These are phyloP conservation scores for Xylocampa areola DNA, from an alignment of 2,888 invertebrate genomes.

Conservation along the genomic window DNA sequence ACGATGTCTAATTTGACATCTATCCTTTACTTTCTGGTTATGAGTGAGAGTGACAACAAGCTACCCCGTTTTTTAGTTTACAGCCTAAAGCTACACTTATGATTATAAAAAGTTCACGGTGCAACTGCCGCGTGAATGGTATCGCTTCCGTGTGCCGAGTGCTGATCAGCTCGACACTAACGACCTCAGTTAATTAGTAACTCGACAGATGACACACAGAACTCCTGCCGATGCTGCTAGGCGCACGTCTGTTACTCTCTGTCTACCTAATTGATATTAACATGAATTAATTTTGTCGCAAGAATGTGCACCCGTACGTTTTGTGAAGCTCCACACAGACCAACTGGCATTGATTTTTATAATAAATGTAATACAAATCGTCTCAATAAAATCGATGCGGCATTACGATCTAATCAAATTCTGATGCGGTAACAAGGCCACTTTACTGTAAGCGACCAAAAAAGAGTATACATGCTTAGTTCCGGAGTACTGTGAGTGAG, in stretches of 20 bases:
- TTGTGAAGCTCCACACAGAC: too few relatives aligned
- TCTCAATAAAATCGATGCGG: constrained; percentile 35
- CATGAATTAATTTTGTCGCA: constrained; percentile 16
- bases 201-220: constrained; percentile 60
- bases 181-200: constrained; percentile 69
- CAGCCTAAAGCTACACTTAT: constrained; percentile 75
- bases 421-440: constrained; percentile 61
- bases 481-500: constrained; percentile 56
- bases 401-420: constrained; percentile 34
- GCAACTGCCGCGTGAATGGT: constrained; percentile 74
- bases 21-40: constrained; percentile 69
- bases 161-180: constrained; percentile 59
- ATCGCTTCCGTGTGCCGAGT: constrained; percentile 73
- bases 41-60: constrained; percentile 66
- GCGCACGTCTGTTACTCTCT: constrained; percentile 38
- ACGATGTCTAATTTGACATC: constrained; percentile 67
- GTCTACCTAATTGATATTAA: constrained; percentile 27
- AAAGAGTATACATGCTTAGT: constrained; percentile 54
- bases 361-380: constrained; percentile 28
- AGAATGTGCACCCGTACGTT: too few relatives aligned
- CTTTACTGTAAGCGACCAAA: constrained; percentile 45
- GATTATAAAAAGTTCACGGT: constrained; percentile 82
- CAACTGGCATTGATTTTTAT: constrained; percentile 8
- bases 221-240: constrained; percentile 33
- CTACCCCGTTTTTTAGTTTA: constrained; percentile 66